Percentiles rank a stretch among this genome's conserved stretches.
Evolutionary conservation across 2,797 vertebrate genomes (phyloP).

Genomic region (Delichon dasypus): DNA sequence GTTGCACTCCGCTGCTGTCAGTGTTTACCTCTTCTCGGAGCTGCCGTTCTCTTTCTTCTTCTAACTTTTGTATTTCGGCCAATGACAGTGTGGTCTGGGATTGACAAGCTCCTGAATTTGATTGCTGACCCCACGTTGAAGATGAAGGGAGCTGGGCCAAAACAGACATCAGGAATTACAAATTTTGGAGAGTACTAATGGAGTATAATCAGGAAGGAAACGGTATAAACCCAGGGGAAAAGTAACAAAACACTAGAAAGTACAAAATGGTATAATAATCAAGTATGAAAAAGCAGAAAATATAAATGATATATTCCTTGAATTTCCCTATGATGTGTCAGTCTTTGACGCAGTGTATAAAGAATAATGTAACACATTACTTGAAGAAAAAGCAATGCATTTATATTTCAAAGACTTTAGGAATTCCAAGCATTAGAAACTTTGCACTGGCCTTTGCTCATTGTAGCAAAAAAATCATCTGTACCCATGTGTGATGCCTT

Average conservation of each 20-base stretch:
- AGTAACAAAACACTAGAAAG: not conserved
- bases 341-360: not conserved
- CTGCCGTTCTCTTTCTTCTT: slow-evolving; percentile 92
- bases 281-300: not conserved
- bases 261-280: not conserved
- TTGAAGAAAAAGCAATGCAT: not conserved
- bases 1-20: too few species aligned
- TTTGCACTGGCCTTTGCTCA: not conserved
- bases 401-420: not conserved
- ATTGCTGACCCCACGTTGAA: slow-evolving; percentile 98
- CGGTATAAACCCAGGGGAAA: not conserved
- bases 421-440: not conserved
- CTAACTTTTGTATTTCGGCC: slow-evolving; percentile 96
- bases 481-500: not conserved
- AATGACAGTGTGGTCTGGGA: slow-evolving; percentile 89
- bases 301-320: not conserved
- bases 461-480: not conserved
- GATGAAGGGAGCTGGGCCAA: slow-evolving; percentile 90
- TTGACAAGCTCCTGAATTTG: slow-evolving; percentile 79
- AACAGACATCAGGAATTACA: not conserved
- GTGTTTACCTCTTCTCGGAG: slow-evolving; percentile 87
- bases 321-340: not conserved
- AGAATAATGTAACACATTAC: not conserved
- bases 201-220: not conserved
- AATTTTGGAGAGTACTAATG: not conserved